Base-by-base conservation (phyloP, 2,113 vertebrate species). In the Petrocephalus zakoni region DNA sequence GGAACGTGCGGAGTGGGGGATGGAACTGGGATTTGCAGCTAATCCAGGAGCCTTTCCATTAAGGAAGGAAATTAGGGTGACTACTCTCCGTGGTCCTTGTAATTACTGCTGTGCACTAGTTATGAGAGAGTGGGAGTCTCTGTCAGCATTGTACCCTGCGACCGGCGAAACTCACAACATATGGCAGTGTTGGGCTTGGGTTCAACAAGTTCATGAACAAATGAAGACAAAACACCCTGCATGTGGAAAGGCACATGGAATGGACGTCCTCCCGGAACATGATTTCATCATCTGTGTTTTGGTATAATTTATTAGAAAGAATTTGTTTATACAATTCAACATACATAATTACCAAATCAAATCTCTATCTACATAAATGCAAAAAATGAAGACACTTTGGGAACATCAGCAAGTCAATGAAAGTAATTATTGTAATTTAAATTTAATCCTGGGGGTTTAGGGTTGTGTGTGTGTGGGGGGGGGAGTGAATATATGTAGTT, bases 21-120 rank as follows among this genome's bases (percentile, higher is more conserved):
- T 56, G 84, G n/a, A 86, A 29, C 21, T 86, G 29, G 86, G 81
- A 46, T 7, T 87, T 42, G 75, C 53, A 61, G 86, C 86, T 72
- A 85, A 89, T 72, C 61, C 83, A 75, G 88, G 29, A 86, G 56
- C 22, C 61, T 88, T 88, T 29, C 87, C 52, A 78, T 82, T 75
- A 53, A 55, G 72, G 29, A 88, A 56, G 21, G 75, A 81, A 82
- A 82, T 56, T 51, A 82, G 72, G 49, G 49, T 42, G 87, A 81
- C 29, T 42, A 22, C 87, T 55, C 47, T 81, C 68, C 49, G 15
- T 22, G 49, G 84, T 37, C 84, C 25, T 86, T 29, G 49, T 86
- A 72, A 78, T 75, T 19, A 75, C 47, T 78, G 49, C 49, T 78
- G 87, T 88, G 49, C 64, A 88, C 25, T 47, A 72, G 49, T 78